A percentile compares a stretch with the other conserved stretches of the same genome.
These are phyloP conservation scores for Ctena decussata DNA, from an alignment of 2,888 invertebrate genomes.

Conservation along the genomic window DNA sequence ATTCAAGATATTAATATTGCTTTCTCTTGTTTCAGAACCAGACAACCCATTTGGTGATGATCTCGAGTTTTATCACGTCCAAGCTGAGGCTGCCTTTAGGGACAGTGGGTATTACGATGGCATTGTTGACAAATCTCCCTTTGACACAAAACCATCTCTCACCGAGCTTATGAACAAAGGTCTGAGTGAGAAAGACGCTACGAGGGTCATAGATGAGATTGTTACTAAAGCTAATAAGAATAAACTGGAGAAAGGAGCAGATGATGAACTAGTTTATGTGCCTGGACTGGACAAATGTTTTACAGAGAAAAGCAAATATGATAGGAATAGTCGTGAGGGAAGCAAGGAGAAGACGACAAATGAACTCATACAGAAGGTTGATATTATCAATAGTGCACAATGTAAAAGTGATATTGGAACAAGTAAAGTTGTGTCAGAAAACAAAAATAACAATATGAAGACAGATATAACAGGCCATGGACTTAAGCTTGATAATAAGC, in stretches of 20 bases:
- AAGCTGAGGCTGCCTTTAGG: constrained; percentile 47
- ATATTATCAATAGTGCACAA: too few relatives aligned
- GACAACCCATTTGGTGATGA: constrained; percentile 62
- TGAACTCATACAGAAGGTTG: neutral
- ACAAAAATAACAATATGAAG: too few relatives aligned
- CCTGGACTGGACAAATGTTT: constrained; percentile 17
- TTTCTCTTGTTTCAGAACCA: constrained; percentile 40
- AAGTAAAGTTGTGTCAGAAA: too few relatives aligned
- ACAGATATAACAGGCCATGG: too few relatives aligned
- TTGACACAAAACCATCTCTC: constrained; percentile 30
- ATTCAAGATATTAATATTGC: too few relatives aligned
- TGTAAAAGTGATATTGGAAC: too few relatives aligned
- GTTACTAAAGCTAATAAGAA: neutral
- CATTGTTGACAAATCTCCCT: constrained; percentile 33
- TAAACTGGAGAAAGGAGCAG: neutral
- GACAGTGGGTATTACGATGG: constrained; percentile 67
- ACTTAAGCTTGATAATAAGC: too few relatives aligned
- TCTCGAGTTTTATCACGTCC: constrained; percentile 59
- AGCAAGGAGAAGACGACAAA: neutral
- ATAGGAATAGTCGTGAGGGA: neutral
- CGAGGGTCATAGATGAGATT: neutral
- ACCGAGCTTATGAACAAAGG: constrained; percentile 2
- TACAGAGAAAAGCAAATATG: neutral
- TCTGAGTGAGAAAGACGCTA: neutral
- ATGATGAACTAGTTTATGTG: constrained; percentile 1